phyloP scores from a whole-genome alignment of 2,888 invertebrate genomes.

The Lithophane leautieri region DNA sequence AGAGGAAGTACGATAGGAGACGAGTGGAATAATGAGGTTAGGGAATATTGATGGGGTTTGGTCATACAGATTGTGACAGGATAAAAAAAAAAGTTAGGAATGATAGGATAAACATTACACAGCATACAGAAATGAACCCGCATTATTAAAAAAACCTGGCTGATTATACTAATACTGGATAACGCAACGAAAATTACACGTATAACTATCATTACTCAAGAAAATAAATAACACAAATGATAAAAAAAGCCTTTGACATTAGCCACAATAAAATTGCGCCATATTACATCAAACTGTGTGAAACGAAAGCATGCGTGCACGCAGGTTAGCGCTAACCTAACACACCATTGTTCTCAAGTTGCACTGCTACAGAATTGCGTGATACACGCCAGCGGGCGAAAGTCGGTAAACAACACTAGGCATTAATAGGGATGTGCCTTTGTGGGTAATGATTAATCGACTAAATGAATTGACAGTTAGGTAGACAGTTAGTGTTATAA shows the following conservation, averaged over 20 bases:
- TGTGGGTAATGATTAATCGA: constrained; percentile 59
- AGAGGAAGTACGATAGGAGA: neutral
- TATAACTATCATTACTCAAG: constrained; percentile 50
- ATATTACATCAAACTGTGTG: constrained; percentile 67
- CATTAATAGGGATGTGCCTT: constrained; percentile 72
- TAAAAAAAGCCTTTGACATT: constrained; percentile 60
- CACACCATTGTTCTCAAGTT: constrained; percentile 75
- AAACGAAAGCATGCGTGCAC: constrained; percentile 71
- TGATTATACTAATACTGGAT: neutral
- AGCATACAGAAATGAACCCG: neutral
- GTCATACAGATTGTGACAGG: neutral
- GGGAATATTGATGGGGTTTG: neutral
- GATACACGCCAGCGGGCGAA: constrained; percentile 74
- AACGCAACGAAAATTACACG: constrained; percentile 25
- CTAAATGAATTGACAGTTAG: constrained; percentile 47
- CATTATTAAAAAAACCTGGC: neutral
- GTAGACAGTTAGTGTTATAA: constrained; percentile 59
- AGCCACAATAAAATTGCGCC: constrained; percentile 63
- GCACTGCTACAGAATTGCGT: constrained; percentile 73
- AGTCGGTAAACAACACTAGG: constrained; percentile 76
- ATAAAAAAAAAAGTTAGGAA: neutral
- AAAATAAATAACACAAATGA: constrained; percentile 53
- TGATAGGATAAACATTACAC: neutral
- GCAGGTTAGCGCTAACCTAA: constrained; percentile 68
- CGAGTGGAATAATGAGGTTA: neutral